A percentile compares a stretch with the other conserved stretches of the same genome.
phyloP scores from a whole-genome alignment of 2,113 vertebrate genomes.

The Tichodroma muraria region DNA sequence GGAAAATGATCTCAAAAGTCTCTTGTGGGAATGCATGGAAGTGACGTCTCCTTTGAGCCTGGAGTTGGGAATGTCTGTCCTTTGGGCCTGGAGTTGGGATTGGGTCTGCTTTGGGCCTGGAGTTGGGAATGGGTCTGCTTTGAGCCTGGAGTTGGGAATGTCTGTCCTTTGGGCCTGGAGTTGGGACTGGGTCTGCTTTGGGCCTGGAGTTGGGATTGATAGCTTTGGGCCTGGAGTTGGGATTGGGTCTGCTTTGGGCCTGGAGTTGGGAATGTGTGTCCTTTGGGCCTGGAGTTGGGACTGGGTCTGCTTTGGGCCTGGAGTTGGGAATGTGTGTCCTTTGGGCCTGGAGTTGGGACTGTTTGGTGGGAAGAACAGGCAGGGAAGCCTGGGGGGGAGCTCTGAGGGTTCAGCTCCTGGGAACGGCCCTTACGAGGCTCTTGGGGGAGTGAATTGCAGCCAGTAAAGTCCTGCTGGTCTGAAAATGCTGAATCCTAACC shows the following conservation, averaged over 20 bases:
- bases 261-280: background rate
- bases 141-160: background rate
- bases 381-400: background rate
- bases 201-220: background rate
- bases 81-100: background rate
- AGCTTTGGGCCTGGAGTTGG: background rate
- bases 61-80: too few relatives aligned
- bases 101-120: background rate
- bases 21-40: background rate
- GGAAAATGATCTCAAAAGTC: accelerated
- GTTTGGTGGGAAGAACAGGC: background rate
- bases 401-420: background rate
- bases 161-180: background rate
- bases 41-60: background rate
- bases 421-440: background rate
- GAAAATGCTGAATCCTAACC: background rate
- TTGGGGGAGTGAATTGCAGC: background rate
- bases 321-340: background rate
- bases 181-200: background rate
- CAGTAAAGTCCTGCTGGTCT: background rate
- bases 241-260: background rate
- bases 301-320: background rate
- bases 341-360: background rate
- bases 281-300: background rate
- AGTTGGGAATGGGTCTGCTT: background rate